phyloP scores from a whole-genome alignment of 2,113 vertebrate species.

The Dasypus novemcinctus region DNA sequence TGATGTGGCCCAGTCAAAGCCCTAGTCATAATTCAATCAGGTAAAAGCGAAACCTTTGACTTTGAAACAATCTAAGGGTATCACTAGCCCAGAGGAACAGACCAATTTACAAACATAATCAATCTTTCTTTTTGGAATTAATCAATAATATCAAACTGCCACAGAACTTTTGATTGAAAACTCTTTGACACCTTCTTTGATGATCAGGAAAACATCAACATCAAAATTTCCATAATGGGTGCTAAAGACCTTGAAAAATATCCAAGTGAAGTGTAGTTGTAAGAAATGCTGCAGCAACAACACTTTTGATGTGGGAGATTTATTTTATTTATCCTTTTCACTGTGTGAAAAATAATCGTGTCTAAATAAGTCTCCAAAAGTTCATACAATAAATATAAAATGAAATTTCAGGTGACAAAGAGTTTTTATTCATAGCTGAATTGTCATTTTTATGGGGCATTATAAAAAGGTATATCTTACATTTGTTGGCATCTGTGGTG shows the following conservation, averaged over 20 bases:
- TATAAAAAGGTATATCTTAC: neutral
- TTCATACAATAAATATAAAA: neutral
- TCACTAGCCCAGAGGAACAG: too few relatives aligned
- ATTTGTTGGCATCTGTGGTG: neutral
- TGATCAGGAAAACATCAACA: neutral
- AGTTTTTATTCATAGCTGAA: neutral
- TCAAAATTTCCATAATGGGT: neutral
- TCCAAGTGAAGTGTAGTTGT: neutral
- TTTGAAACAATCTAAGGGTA: too few relatives aligned
- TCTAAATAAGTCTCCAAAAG: neutral
- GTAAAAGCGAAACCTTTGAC: too few relatives aligned
- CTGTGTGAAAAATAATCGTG: neutral
- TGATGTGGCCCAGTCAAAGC: too few relatives aligned
- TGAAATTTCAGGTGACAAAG: neutral
- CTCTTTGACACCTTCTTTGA: neutral
- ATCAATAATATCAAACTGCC: too few relatives aligned
- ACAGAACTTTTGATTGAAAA: neutral
- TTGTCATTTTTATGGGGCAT: neutral
- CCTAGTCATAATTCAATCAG: too few relatives aligned
- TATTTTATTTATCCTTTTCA: neutral
- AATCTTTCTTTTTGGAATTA: too few relatives aligned
- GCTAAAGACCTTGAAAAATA: neutral
- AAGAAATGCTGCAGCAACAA: neutral
- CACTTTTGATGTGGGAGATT: neutral
- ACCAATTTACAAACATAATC: too few relatives aligned